These are phyloP conservation scores for Gorsachius magnificus DNA, from an alignment of 2,797 vertebrate genomes.

Conservation along the genomic window DNA sequence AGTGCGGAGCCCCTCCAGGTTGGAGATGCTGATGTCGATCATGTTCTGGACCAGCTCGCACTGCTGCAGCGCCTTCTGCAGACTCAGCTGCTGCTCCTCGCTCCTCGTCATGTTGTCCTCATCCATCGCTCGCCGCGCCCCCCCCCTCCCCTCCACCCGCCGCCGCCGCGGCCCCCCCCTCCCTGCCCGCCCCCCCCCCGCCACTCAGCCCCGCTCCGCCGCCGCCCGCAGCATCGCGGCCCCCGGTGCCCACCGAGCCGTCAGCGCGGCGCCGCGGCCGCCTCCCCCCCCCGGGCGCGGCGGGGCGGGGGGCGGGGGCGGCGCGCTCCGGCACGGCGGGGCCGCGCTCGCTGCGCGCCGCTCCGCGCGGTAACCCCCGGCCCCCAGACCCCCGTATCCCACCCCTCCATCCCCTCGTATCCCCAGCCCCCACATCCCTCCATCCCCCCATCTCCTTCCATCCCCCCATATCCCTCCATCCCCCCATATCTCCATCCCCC, in stretches of 20 bases:
- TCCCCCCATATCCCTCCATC: too few species aligned
- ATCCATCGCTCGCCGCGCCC: slow-evolving; percentile 87
- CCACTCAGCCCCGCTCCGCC: slow-evolving; percentile 31
- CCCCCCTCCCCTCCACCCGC: neutral
- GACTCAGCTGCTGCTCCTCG: slow-evolving; percentile 92
- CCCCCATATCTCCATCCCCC: too few species aligned
- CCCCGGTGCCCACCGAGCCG: slow-evolving; percentile 75
- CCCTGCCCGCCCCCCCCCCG: neutral
- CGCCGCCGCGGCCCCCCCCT: neutral
- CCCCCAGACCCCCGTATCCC: too few species aligned
- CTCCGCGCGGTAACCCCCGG: neutral
- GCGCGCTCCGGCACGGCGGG: neutral
- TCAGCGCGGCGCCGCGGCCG: slow-evolving; percentile 8
- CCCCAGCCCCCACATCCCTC: too few species aligned
- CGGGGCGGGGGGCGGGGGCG: neutral
- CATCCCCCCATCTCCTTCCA: too few species aligned
- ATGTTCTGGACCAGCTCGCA: slow-evolving; percentile 98
- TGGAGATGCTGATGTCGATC: slow-evolving; percentile 99
- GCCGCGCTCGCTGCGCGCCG: slow-evolving; percentile 63
- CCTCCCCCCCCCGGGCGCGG: neutral
- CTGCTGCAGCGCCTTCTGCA: slow-evolving; percentile 98
- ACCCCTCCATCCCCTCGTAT: too few species aligned
- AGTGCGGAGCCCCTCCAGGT: slow-evolving; percentile 96
- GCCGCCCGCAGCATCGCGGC: neutral
- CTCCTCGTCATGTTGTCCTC: slow-evolving; percentile 92